Conservation (phyloP, 2,113 vertebrate species). For the Xiphophorus maculatus region DNA sequence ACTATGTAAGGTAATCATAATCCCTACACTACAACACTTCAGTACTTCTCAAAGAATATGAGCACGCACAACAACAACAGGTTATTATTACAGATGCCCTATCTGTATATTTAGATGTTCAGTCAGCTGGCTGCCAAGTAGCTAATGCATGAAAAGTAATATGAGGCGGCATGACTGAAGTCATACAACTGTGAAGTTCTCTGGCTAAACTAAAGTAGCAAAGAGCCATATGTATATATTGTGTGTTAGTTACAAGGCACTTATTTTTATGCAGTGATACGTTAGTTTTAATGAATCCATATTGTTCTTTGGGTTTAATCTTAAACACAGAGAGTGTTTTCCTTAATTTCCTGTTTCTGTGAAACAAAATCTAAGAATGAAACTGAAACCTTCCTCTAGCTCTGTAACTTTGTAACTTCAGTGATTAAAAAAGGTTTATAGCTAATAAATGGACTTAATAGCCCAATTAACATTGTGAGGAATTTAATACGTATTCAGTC, state of each 20-base stretch:
- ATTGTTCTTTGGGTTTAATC: neutral
- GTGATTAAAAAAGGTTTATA: neutral
- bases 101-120: slow-evolving; percentile 8
- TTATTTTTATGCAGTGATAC: neutral
- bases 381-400: neutral
- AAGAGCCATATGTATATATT: neutral
- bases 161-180: no score
- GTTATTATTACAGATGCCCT: neutral
- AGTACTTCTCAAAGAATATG: neutral
- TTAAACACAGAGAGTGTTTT: no score
- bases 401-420: neutral
- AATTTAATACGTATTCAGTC: neutral
- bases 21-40: no score
- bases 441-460: neutral
- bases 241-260: neutral
- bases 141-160: neutral
- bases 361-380: neutral
- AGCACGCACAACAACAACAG: neutral
- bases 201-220: neutral
- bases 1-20: no score
- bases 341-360: neutral
- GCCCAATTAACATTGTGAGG: neutral
- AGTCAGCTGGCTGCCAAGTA: neutral
- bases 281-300: neutral
- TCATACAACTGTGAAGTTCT: neutral